phyloP scores from a whole-genome alignment of 1,140 invertebrate species.

The Brachionus paranguensis region DNA sequence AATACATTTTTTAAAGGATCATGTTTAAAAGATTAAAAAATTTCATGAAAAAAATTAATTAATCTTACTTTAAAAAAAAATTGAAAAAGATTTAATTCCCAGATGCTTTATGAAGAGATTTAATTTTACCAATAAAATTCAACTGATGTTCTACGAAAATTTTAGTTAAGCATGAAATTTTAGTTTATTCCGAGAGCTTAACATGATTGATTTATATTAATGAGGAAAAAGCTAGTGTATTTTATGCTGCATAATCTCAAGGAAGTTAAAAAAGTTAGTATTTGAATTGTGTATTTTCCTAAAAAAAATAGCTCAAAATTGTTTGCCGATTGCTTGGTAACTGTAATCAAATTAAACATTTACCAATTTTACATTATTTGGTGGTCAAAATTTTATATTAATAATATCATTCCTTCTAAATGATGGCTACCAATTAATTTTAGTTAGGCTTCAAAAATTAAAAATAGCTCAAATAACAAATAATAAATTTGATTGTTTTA shows the following conservation, averaged over 20 bases:
- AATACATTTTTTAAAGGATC: background rate
- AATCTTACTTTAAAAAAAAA: background rate
- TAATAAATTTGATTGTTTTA: too few relatives aligned
- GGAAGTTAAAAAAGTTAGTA: background rate
- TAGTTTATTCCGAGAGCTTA: background rate
- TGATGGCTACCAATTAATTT: background rate
- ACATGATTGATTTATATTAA: background rate
- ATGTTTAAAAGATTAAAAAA: slow-evolving; percentile 4
- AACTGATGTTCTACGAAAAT: background rate
- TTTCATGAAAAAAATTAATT: background rate
- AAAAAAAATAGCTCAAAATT: background rate
- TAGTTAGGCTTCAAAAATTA: background rate
- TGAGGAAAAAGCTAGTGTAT: background rate
- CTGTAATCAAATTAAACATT: background rate
- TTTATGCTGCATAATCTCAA: background rate
- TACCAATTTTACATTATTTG: background rate
- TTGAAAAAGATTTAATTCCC: background rate
- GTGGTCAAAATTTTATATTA: background rate
- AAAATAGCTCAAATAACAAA: too few relatives aligned
- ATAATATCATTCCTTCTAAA: background rate
- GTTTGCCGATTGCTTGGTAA: background rate
- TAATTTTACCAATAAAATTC: background rate
- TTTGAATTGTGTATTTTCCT: background rate
- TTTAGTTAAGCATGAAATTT: background rate
- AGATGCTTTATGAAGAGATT: background rate